Base-by-base conservation (phyloP, 1,140 invertebrate species). In the Cydia splendana region DNA sequence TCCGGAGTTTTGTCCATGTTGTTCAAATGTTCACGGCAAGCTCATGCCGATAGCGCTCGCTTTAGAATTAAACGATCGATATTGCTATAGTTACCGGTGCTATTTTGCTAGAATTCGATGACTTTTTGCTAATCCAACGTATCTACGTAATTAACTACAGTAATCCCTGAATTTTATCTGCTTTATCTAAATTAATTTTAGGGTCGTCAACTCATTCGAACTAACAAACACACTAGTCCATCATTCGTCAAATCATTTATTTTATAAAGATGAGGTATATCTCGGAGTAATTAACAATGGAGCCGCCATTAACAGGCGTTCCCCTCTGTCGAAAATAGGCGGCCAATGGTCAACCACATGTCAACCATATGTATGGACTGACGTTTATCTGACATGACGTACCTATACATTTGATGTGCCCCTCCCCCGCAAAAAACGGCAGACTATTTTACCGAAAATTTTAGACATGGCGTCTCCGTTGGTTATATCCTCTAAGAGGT, bases 81-180 rank as follows among this genome's bases (percentile, higher is more conserved):
- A 85, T 86, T 74, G 74, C 89, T 86, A 91, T 91, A 85, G 87
- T 71, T 84, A 91, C 84, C 45, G 28, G 3, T 57, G 18, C 28
- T 30, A 24, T 62, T 62, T 12, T 7, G 18, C 34, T 73, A 75
- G 18, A 53, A 53, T 45, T 75, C 42, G 15, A 38, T 15, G 4
- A 24, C 6, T 24, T 62, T 24, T 62, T n/a, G 57, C 2, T 62
- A 62, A 62, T 62, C 20, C 57, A 24, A 69, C 30, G 4, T 71
- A 42, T 71, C 67, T n/a, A 71, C 67, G 67, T 10, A 42, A 42
- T 18, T 10, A 42, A 42, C 10, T 62, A 62, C 20, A 62, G 5
- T 71, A 42, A 71, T 69, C 65, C 65, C 30, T 13, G 10, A 38
- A n/a, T 69, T 9, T 69, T 45, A 71, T 9, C 38, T 18, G 15